Evolutionary conservation across 2,888 invertebrate genomes (phyloP).

Genomic region (Phyto melanocephala): DNA sequence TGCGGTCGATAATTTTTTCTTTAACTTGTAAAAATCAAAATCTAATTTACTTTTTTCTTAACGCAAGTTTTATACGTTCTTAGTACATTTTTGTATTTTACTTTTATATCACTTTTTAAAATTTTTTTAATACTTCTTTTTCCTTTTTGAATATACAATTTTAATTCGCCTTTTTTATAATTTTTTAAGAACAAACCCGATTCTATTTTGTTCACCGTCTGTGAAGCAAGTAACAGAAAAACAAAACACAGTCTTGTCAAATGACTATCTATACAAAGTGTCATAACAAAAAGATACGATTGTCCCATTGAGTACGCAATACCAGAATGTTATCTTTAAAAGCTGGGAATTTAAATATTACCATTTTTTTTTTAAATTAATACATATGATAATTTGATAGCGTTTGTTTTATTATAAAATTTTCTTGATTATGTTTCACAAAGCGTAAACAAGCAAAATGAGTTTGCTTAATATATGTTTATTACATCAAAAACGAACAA

Average conservation of each 20-base stretch:
- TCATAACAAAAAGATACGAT: slow-evolving; percentile 8
- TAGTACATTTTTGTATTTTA: slow-evolving; percentile 18
- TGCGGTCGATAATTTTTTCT: slow-evolving; percentile 61
- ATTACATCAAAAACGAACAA: too few relatives aligned
- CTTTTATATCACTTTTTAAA: slow-evolving; percentile 11
- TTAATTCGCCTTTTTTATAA: neutral
- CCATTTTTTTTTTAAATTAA: too few relatives aligned
- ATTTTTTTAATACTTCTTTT: neutral
- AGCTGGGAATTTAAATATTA: too few relatives aligned
- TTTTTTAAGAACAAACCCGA: slow-evolving; percentile 7
- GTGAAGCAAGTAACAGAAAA: slow-evolving; percentile 46
- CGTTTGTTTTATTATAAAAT: too few relatives aligned
- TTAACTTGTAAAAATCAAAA: slow-evolving; percentile 12
- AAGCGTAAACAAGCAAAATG: too few relatives aligned
- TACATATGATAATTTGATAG: too few relatives aligned
- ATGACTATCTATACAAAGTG: neutral
- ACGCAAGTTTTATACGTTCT: neutral
- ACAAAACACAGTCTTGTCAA: slow-evolving; percentile 15
- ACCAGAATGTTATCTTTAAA: too few relatives aligned
- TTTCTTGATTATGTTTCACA: too few relatives aligned
- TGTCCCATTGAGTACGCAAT: too few relatives aligned
- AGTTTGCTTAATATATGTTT: too few relatives aligned
- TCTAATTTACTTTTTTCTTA: slow-evolving; percentile 43
- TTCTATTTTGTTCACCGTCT: neutral
- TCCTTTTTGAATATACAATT: neutral